A percentile compares a stretch with the other conserved stretches of the same genome.
These are phyloP conservation scores for Mirza zaza DNA, from an alignment of 2,113 vertebrate species.

Conservation along the genomic window DNA sequence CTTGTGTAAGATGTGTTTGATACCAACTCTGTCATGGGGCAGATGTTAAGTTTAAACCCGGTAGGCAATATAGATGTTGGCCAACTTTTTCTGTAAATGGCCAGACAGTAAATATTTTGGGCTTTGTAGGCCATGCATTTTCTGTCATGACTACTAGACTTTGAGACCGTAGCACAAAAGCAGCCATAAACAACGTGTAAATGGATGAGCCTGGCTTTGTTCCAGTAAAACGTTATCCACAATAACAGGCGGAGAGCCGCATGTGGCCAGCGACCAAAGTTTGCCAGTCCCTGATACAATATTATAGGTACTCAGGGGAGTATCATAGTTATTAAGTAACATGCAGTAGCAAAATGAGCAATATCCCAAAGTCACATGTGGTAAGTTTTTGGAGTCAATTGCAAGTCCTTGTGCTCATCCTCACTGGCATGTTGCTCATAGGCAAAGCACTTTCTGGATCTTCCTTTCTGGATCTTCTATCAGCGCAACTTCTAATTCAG, in stretches of 20 bases:
- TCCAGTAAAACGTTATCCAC: not conserved
- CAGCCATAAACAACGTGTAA: not conserved
- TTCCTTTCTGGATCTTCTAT: not conserved
- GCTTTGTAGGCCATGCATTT: not conserved
- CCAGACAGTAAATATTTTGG: not conserved
- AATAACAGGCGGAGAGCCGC: not conserved
- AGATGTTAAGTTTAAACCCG: not conserved
- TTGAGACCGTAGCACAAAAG: not conserved
- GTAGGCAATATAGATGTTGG: not conserved
- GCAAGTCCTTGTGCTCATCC: not conserved
- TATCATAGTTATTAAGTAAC: not conserved
- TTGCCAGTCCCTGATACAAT: not conserved
- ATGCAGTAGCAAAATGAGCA: not conserved
- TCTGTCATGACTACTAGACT: not conserved
- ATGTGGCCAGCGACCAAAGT: rapidly evolving
- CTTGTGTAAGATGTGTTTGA: not conserved
- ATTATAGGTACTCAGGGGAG: rapidly evolving
- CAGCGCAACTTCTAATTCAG: not conserved
- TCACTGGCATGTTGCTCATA: not conserved
- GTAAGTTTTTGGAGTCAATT: not conserved
- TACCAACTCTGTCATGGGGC: rapidly evolving
- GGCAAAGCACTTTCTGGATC: not conserved
- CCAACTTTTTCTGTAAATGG: not conserved
- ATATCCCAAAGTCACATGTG: not conserved
- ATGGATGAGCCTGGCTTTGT: not conserved